Evolutionary conservation across 2,888 invertebrate genomes (phyloP).

Genomic region (Toxonevra muliebris): DNA sequence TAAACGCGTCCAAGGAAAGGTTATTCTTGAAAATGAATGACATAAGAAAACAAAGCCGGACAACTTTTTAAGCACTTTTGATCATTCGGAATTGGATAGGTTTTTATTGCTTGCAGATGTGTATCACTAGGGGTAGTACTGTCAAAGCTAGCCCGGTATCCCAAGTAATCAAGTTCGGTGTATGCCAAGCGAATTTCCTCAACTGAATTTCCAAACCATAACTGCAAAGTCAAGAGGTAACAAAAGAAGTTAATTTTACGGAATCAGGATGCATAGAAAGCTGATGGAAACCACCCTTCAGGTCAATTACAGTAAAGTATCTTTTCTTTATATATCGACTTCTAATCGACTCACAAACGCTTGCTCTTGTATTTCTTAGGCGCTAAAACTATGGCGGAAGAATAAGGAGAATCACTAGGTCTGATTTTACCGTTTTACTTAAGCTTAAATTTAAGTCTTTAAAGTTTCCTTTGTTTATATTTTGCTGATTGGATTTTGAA

Average conservation of each 20-base stretch:
- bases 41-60: conserved; percentile 22
- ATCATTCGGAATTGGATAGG: background rate
- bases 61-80: conserved; percentile 2
- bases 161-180: conserved; percentile 9
- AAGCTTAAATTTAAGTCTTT: no score
- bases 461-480: no score
- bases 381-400: conserved; percentile 24
- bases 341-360: conserved; percentile 36
- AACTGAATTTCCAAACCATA: conserved; percentile 16
- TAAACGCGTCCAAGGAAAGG: background rate
- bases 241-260: conserved; percentile 32
- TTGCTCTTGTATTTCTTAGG: conserved; percentile 34
- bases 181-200: conserved; percentile 15
- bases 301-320: conserved; percentile 22
- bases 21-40: conserved; percentile 17
- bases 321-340: conserved; percentile 35
- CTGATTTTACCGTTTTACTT: conserved; percentile 27
- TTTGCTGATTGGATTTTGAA: no score
- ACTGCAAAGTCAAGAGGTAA: conserved; percentile 23
- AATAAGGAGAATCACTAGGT: conserved; percentile 32
- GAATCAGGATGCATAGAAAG: conserved; percentile 30
- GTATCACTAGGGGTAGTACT: conserved; percentile 11
- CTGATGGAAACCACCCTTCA: conserved; percentile 31
- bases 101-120: conserved; percentile 6
- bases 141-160: background rate